A percentile compares a stretch with the other conserved stretches of the same genome.
Evolutionary conservation across 2,888 invertebrate genomes (phyloP).

Genomic region (Julus scanicus): DNA sequence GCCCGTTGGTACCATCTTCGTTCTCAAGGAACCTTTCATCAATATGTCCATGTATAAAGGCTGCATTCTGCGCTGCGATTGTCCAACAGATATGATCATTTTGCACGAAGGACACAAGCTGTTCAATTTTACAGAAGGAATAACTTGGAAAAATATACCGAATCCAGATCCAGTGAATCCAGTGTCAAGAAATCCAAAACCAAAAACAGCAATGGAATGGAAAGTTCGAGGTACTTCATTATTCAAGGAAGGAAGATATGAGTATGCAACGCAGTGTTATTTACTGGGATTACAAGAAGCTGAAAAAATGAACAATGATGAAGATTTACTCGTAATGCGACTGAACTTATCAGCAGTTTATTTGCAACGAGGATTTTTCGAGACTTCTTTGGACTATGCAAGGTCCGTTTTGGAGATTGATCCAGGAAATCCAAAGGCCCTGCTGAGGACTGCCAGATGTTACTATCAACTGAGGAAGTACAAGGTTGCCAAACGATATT

Average conservation of each 20-base stretch:
- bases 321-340: background rate
- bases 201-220: background rate
- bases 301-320: background rate
- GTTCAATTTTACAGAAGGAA: background rate
- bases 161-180: background rate
- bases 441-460: conserved; percentile 1
- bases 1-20: conserved; percentile 26
- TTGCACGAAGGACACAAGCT: conserved; percentile 25
- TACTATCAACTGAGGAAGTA: conserved; percentile 26
- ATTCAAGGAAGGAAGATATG: background rate
- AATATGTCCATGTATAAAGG: background rate
- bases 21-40: conserved; percentile 50
- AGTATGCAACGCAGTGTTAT: background rate
- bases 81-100: conserved; percentile 48
- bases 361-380: conserved; percentile 38
- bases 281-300: conserved; percentile 21
- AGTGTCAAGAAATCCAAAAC: background rate
- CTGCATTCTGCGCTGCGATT: background rate
- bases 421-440: conserved; percentile 31
- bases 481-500: background rate
- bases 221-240: conserved; percentile 43
- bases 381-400: background rate
- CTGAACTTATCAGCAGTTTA: conserved; percentile 34
- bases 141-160: background rate
- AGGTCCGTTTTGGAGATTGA: background rate